phyloP scores from a whole-genome alignment of 1,140 invertebrate species.

The Acyrthosiphon pisum region DNA sequence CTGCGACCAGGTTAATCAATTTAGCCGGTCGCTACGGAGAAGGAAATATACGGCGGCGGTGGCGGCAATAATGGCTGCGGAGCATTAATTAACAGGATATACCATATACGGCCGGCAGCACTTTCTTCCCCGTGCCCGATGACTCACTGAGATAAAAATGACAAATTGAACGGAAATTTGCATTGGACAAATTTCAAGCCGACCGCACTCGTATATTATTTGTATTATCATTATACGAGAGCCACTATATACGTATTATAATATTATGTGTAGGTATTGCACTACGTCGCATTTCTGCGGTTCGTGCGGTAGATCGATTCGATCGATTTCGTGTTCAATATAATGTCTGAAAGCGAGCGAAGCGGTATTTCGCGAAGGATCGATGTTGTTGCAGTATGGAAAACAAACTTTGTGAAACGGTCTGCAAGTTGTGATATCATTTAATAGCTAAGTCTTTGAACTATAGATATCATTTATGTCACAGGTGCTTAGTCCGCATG shows the following conservation, averaged over 20 bases:
- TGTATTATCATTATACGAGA: not conserved
- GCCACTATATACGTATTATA: not conserved
- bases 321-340: not conserved
- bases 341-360: not conserved
- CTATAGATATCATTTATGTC: too few relatives aligned
- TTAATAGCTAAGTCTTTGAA: too few relatives aligned
- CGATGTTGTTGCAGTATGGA: too few relatives aligned
- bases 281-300: not conserved
- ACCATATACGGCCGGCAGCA: constrained; percentile 35
- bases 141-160: constrained; percentile 47
- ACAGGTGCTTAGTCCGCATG: too few relatives aligned
- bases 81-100: constrained; percentile 23
- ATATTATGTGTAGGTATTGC: not conserved
- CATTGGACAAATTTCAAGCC: constrained; percentile 36
- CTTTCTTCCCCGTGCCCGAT: not conserved
- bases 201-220: not conserved
- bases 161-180: constrained; percentile 48
- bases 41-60: constrained; percentile 19
- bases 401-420: too few relatives aligned
- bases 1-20: constrained; percentile 55
- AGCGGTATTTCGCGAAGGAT: too few relatives aligned
- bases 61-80: not conserved
- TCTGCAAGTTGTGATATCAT: too few relatives aligned
- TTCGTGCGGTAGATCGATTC: constrained; percentile 6
- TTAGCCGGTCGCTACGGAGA: not conserved